A percentile compares a stretch with the other conserved stretches of the same genome.
Conservation (phyloP, 2,113 vertebrate species). For the Caloenas nicobarica region DNA sequence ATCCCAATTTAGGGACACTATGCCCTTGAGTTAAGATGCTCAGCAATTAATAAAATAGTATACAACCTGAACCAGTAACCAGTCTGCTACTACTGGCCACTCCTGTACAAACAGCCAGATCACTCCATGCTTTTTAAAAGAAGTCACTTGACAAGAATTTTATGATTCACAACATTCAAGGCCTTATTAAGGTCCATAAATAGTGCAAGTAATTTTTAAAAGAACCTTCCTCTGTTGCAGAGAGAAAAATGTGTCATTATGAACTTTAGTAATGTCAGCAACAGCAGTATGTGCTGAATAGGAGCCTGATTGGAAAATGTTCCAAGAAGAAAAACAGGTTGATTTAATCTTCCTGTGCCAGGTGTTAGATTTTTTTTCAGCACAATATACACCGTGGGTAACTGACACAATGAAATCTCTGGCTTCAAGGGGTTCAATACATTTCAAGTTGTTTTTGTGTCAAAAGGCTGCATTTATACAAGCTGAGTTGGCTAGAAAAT, state of each 20-base stretch:
- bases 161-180: neutral
- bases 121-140: neutral
- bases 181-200: slow-evolving; percentile 45
- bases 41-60: neutral
- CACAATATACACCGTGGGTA: slow-evolving; percentile 13
- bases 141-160: slow-evolving; percentile 15
- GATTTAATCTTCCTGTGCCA: slow-evolving; percentile 52
- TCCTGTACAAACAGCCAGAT: neutral
- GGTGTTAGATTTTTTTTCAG: slow-evolving; percentile 29
- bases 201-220: neutral
- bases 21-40: neutral
- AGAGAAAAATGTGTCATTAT: slow-evolving; percentile 20
- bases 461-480: slow-evolving; percentile 64
- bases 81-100: neutral
- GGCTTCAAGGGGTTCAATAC: slow-evolving; percentile 56
- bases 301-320: slow-evolving; percentile 35
- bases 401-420: slow-evolving; percentile 53
- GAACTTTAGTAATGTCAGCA: slow-evolving; percentile 27
- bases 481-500: slow-evolving; percentile 35
- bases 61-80: neutral
- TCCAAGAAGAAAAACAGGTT: slow-evolving; percentile 34
- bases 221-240: neutral
- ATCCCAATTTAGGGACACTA: neutral
- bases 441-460: slow-evolving; percentile 62
- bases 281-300: slow-evolving; percentile 29